Evolutionary conservation across 2,888 invertebrate species (phyloP).

Genomic region (Thereva unica): DNA sequence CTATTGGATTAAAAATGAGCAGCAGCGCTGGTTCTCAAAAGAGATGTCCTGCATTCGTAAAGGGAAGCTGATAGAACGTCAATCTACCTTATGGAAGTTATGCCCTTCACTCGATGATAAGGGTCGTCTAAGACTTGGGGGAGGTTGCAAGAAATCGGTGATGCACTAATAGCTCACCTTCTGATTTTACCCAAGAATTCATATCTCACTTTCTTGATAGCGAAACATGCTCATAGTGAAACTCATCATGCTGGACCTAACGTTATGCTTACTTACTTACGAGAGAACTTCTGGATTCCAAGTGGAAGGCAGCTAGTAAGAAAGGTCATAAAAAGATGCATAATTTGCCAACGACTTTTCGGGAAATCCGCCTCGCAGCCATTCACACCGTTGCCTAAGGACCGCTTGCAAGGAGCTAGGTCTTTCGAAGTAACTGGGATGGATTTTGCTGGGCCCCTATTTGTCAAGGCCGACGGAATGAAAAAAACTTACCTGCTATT

Average conservation of each 20-base stretch:
- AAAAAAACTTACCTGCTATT: no score
- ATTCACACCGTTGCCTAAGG: neutral
- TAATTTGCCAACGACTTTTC: neutral
- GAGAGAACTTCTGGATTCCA: neutral
- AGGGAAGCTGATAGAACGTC: constrained; percentile 6
- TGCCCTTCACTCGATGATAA: constrained; percentile 7
- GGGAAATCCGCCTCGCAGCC: neutral
- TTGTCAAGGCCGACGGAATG: no score
- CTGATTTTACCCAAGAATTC: neutral
- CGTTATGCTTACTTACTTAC: neutral
- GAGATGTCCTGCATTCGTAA: no score
- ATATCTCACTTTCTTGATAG: no score
- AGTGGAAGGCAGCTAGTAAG: neutral
- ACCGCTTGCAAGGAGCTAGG: neutral
- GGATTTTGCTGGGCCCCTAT: no score
- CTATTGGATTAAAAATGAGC: no score
- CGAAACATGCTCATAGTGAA: neutral
- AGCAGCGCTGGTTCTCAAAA: no score
- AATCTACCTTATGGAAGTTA: constrained; percentile 6
- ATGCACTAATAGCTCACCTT: neutral
- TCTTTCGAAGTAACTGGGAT: no score
- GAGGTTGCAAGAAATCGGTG: neutral
- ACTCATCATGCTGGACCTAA: neutral
- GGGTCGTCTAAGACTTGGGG: neutral
- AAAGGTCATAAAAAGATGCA: neutral